A percentile compares a stretch with the other conserved stretches of the same genome.
These are phyloP conservation scores for Apoderus coryli DNA, from an alignment of 2,888 invertebrate species.

Conservation along the genomic window DNA sequence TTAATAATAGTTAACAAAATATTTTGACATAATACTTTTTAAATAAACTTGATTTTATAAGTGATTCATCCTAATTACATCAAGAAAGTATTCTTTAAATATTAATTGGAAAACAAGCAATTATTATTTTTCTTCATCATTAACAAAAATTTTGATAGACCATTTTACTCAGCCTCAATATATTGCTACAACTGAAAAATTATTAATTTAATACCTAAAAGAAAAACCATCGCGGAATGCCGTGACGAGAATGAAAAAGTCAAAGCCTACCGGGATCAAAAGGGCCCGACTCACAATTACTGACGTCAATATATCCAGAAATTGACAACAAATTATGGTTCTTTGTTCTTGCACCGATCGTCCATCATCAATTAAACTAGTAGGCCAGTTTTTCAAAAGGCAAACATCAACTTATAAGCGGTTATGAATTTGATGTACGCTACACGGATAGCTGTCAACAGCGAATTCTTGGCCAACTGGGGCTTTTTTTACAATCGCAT, in stretches of 20 bases:
- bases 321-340: slow-evolving; percentile 36
- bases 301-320: slow-evolving; percentile 33
- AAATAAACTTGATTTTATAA: too few relatives aligned
- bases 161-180: too few relatives aligned
- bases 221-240: slow-evolving; percentile 16
- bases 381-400: slow-evolving; percentile 25
- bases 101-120: too few relatives aligned
- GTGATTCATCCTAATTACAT: too few relatives aligned
- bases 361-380: slow-evolving; percentile 33
- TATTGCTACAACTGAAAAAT: slow-evolving; percentile 16
- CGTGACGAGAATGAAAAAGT: slow-evolving; percentile 15
- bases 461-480: background rate
- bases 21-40: too few relatives aligned
- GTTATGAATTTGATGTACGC: slow-evolving; percentile 24
- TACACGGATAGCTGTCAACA: slow-evolving; percentile 1
- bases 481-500: too few relatives aligned
- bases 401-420: slow-evolving; percentile 18
- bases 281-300: slow-evolving; percentile 30
- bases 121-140: too few relatives aligned
- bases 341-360: slow-evolving; percentile 32
- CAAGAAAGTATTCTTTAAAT: too few relatives aligned
- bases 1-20: too few relatives aligned
- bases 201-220: slow-evolving; percentile 18
- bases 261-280: slow-evolving; percentile 21
- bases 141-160: too few relatives aligned